These are phyloP conservation scores for Drosophila setifemur DNA, from an alignment of 1,140 invertebrate species.

Conservation along the genomic window DNA sequence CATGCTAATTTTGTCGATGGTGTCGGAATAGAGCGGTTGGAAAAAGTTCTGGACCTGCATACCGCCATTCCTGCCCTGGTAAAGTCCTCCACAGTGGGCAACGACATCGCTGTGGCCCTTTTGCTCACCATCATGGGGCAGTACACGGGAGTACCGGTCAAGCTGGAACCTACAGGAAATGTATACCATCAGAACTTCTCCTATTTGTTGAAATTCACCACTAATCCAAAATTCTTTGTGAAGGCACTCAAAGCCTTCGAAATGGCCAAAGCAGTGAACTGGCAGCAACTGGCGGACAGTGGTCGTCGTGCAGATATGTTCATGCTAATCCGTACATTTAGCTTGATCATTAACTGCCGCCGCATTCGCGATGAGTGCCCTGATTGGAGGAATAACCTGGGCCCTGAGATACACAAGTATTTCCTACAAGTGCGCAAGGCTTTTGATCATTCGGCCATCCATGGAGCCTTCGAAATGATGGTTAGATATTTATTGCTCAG, in stretches of 20 bases:
- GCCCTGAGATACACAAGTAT: conserved; percentile 29
- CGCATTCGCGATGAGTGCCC: conserved; percentile 14
- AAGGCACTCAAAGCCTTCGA: conserved; percentile 14
- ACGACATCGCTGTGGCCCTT: conserved; percentile 18
- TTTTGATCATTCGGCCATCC: neutral
- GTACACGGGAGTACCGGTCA: neutral
- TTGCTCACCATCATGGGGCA: conserved; percentile 19
- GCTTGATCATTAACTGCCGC: conserved; percentile 25
- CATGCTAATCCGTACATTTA: conserved; percentile 15
- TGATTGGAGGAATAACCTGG: conserved; percentile 16
- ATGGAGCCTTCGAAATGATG: conserved; percentile 33
- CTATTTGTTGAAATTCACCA: too few relatives aligned
- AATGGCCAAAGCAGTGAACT: conserved; percentile 20
- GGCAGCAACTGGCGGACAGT: conserved; percentile 15
- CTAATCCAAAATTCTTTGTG: neutral
- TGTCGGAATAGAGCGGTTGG: conserved; percentile 9
- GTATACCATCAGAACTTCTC: neutral
- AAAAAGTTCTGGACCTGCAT: conserved; percentile 25
- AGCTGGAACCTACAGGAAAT: neutral
- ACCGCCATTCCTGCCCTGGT: conserved; percentile 23
- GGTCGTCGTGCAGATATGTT: conserved; percentile 22
- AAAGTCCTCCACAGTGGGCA: conserved; percentile 7
- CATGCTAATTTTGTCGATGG: conserved; percentile 5
- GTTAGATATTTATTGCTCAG: neutral
- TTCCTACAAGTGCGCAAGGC: conserved; percentile 11